phyloP scores from a whole-genome alignment of 2,797 vertebrate species.

The Cyclura pinguis region DNA sequence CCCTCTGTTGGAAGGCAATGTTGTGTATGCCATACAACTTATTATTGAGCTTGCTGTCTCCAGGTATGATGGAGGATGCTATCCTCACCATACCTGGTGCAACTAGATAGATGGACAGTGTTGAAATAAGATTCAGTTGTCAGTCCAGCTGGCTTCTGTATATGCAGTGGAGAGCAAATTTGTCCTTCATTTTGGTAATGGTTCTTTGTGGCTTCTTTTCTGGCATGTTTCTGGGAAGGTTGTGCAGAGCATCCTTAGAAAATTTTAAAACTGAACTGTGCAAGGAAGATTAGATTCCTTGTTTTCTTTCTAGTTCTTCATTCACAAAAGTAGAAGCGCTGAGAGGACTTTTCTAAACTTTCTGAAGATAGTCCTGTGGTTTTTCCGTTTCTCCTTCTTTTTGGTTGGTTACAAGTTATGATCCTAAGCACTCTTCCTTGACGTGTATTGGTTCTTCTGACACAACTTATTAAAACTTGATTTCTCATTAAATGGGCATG shows the following conservation, averaged over 20 bases:
- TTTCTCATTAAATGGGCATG: not conserved
- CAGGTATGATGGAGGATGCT: too few species aligned
- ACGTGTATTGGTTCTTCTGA: not conserved
- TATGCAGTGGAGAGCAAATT: too few species aligned
- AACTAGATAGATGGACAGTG: not conserved
- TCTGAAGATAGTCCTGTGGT: not conserved
- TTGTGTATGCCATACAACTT: too few species aligned
- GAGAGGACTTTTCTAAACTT: not conserved
- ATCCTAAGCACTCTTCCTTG: not conserved
- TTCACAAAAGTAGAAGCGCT: not conserved
- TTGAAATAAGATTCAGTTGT: not conserved
- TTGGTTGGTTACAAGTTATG: not conserved
- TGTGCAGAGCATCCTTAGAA: not conserved
- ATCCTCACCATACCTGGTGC: not conserved
- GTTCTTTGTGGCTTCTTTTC: not conserved
- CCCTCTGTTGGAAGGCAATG: too few species aligned
- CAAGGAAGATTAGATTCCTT: not conserved
- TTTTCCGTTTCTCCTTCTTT: not conserved
- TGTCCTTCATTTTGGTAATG: not conserved
- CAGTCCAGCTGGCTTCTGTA: not conserved
- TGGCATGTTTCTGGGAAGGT: not conserved
- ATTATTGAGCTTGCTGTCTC: too few species aligned
- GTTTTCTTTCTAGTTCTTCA: not conserved
- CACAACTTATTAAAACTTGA: not conserved
- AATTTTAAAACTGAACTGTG: not conserved